phyloP scores from a whole-genome alignment of 2,113 vertebrate species.

The Ovis canadensis region DNA sequence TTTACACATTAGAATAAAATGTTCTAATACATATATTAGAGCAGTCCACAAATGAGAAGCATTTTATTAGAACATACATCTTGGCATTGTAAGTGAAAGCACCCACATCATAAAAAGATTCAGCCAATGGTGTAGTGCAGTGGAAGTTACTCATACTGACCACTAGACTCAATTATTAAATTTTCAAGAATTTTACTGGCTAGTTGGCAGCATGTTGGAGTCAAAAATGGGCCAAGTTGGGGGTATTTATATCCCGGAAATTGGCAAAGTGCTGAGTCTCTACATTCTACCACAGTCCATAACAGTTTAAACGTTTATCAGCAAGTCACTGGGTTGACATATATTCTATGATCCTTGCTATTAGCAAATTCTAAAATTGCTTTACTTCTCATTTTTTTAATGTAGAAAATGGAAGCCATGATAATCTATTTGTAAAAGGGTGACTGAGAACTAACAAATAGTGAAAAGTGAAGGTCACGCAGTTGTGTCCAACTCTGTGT shows the following conservation, averaged over 20 bases:
- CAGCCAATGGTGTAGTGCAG: rapidly evolving
- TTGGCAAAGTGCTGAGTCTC: background rate
- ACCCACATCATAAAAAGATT: background rate
- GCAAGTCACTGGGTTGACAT: background rate
- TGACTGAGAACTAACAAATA: background rate
- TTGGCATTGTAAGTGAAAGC: background rate
- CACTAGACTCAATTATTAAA: background rate
- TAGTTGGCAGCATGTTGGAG: background rate
- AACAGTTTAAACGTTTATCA: background rate
- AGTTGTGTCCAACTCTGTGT: background rate
- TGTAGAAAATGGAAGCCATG: background rate
- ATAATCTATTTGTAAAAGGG: background rate
- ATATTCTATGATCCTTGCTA: background rate
- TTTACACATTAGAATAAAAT: background rate
- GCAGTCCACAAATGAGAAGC: background rate
- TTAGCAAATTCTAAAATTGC: background rate
- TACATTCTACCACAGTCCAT: rapidly evolving
- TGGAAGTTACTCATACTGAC: background rate
- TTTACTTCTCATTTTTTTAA: background rate
- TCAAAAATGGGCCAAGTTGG: background rate
- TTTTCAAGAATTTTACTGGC: background rate
- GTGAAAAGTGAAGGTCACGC: background rate
- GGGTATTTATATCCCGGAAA: background rate
- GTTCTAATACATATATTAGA: background rate
- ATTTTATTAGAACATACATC: background rate